A percentile compares a stretch with the other conserved stretches of the same genome.
phyloP scores from a whole-genome alignment of 64 coral and sea anemone species.

The Acropora yongei region DNA sequence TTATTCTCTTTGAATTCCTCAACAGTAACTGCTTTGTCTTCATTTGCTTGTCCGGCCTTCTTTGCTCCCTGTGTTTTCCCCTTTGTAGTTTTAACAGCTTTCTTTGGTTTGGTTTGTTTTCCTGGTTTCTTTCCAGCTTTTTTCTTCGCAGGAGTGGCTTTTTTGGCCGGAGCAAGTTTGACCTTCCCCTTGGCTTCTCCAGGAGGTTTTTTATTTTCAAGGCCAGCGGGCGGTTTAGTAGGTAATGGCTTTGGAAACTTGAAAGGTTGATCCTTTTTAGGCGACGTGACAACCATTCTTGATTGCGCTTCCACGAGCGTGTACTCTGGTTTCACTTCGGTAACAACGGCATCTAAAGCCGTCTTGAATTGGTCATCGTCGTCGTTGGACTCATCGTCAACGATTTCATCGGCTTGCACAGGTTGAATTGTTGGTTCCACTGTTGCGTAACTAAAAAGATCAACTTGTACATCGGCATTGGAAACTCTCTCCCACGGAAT shows the following conservation, averaged over 20 bases:
- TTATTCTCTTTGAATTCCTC: not conserved
- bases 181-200: conserved; percentile 45
- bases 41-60: conserved; percentile 35
- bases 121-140: conserved; percentile 34
- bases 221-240: conserved; percentile 70
- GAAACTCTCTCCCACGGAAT: conserved; percentile 81
- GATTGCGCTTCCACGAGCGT: conserved; percentile 36
- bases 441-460: conserved; percentile 70
- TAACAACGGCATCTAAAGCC: conserved; percentile 80
- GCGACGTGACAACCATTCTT: conserved; percentile 30
- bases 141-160: not conserved
- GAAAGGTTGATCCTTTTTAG: conserved; percentile 78
- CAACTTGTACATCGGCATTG: conserved; percentile 80
- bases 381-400: conserved; percentile 71
- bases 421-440: conserved; percentile 37
- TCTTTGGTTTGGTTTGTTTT: conserved; percentile 18
- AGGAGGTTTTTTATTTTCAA: conserved; percentile 43
- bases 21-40: conserved; percentile 15
- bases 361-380: conserved; percentile 74
- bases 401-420: conserved; percentile 40
- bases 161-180: conserved; percentile 20
- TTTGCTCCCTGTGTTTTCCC: conserved; percentile 39
- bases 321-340: conserved; percentile 64
- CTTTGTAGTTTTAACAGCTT: conserved; percentile 16
- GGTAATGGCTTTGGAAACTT: conserved; percentile 68